phyloP scores from a whole-genome alignment of 2,113 vertebrate species.

The Neolamprologus cancellatus region DNA sequence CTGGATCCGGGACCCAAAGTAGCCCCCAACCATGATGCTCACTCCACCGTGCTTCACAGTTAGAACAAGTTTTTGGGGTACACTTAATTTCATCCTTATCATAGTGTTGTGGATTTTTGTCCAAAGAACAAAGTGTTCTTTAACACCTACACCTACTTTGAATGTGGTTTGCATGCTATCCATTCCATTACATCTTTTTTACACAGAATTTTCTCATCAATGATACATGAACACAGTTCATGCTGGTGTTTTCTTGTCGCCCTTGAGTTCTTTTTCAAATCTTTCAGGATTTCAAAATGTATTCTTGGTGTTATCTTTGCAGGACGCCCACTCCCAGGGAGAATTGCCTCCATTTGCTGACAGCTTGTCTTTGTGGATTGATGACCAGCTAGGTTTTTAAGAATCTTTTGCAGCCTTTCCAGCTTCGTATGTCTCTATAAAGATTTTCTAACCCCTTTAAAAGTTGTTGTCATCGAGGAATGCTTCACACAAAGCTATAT shows the following conservation, averaged over 20 bases:
- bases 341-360: background rate
- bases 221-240: background rate
- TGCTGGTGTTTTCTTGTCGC: background rate
- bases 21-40: background rate
- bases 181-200: background rate
- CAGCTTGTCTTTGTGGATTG: background rate
- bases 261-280: background rate
- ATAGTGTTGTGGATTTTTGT: background rate
- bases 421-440: background rate
- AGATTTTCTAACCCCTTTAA: background rate
- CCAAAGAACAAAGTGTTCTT: background rate
- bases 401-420: background rate
- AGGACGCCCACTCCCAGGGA: background rate
- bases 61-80: background rate
- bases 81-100: background rate
- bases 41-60: background rate
- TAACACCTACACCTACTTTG: background rate
- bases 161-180: background rate
- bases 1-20: background rate
- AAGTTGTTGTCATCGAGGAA: background rate
- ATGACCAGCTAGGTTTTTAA: background rate
- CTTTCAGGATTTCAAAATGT: background rate
- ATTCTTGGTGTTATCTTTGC: background rate
- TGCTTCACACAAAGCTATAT: background rate
- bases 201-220: background rate